Percentiles rank a stretch among this genome's conserved stretches.
These are phyloP conservation scores for Drosophila novamexicana DNA, from an alignment of 1,140 invertebrate genomes.

Conservation along the genomic window DNA sequence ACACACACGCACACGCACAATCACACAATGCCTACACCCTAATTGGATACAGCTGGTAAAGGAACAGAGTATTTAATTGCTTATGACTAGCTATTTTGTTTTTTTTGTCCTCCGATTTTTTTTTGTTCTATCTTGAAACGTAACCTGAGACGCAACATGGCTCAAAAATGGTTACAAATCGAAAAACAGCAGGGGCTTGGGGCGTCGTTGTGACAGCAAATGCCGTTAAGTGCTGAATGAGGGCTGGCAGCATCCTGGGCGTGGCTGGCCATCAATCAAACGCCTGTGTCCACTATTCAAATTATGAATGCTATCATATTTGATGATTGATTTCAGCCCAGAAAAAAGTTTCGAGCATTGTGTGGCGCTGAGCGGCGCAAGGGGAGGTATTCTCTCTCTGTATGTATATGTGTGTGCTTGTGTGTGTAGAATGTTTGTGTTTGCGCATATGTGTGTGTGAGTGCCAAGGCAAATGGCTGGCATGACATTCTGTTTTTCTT, in stretches of 20 bases:
- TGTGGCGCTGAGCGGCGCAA: background rate
- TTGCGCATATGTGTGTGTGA: slow-evolving; percentile 39
- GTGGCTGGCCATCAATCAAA: slow-evolving; percentile 64
- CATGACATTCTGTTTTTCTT: slow-evolving; percentile 74
- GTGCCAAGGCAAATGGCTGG: slow-evolving; percentile 65
- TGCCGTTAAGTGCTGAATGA: slow-evolving; percentile 11
- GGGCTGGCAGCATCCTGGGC: slow-evolving; percentile 43
- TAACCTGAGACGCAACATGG: slow-evolving; percentile 52
- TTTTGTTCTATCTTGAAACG: slow-evolving; percentile 17
- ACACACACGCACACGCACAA: slow-evolving; percentile 8
- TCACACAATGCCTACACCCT: slow-evolving; percentile 27
- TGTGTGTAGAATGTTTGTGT: slow-evolving; percentile 43
- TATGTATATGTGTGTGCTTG: slow-evolving; percentile 4
- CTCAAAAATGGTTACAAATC: slow-evolving; percentile 70
- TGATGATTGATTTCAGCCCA: slow-evolving; percentile 73
- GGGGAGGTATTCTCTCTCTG: no score
- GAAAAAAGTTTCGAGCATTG: slow-evolving; percentile 52
- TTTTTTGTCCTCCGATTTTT: slow-evolving; percentile 18
- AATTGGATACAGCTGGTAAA: slow-evolving; percentile 62
- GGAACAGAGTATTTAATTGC: slow-evolving; percentile 72
- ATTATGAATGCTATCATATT: slow-evolving; percentile 80
- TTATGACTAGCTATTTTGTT: slow-evolving; percentile 65
- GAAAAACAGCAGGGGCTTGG: slow-evolving; percentile 22
- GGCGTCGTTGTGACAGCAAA: slow-evolving; percentile 2
- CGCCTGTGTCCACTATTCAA: slow-evolving; percentile 74